Conservation (phyloP, 1,140 invertebrate species). For the Zaprionus gabonicus region DNA sequence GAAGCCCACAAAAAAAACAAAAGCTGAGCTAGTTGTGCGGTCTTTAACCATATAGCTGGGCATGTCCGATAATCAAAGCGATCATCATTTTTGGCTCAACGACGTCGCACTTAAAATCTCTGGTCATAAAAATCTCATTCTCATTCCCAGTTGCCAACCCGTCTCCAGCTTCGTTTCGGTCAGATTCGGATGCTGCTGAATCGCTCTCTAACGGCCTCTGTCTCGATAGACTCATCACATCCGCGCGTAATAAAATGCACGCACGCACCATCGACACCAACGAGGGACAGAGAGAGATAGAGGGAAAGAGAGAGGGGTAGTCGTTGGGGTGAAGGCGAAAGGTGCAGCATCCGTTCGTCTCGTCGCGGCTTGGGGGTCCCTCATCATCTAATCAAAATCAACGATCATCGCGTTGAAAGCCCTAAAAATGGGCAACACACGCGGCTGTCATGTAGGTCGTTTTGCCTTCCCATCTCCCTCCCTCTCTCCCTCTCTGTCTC, state of each 20-base stretch:
- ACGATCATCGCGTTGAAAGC: constrained; percentile 61
- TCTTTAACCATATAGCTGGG: constrained; percentile 22
- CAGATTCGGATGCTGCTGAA: constrained; percentile 1
- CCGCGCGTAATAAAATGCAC: constrained; percentile 79
- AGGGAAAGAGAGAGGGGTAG: neutral
- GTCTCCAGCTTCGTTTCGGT: neutral
- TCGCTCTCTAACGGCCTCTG: neutral
- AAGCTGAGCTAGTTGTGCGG: neutral
- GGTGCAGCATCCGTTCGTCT: constrained; percentile 56
- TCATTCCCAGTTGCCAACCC: constrained; percentile 1
- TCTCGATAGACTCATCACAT: constrained; percentile 64
- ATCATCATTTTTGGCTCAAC: constrained; percentile 37
- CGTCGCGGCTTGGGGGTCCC: neutral
- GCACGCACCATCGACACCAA: constrained; percentile 69
- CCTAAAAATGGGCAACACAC: constrained; percentile 48
- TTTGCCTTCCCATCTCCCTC: neutral
- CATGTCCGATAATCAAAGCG: constrained; percentile 26
- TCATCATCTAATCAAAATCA: constrained; percentile 69
- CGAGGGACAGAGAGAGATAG: neutral
- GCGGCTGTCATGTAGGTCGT: constrained; percentile 48
- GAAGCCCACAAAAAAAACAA: neutral
- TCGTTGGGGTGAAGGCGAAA: neutral
- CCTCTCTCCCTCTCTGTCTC: no score
- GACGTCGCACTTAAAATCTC: constrained; percentile 7
- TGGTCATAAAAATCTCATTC: constrained; percentile 36